Evolutionary conservation across 2,797 vertebrate genomes (phyloP), one percentile per base, ranked within the genome.

Genomic region (Huso huso): DNA sequence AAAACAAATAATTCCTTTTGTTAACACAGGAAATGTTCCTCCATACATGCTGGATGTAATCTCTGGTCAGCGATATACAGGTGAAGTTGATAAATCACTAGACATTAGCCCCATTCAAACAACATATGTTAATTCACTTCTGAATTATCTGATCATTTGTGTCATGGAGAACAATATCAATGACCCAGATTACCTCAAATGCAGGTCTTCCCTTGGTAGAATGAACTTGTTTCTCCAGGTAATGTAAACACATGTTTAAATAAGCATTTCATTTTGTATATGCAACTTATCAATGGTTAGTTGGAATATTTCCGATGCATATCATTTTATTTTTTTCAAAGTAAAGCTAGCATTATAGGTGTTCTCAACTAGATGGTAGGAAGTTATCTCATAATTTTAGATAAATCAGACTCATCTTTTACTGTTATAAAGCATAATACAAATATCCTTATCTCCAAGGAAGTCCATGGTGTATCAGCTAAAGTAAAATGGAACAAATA

Each of bases 91-190:
- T 89, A 84, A 88, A 89, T 89, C 79, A 82, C 76, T 74, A 77
- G 73, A 86, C 87, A 87, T 90, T 88, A 88, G 79, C 76, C 79
- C 75, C 81, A 74, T 88, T 88, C 83, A 84, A 85, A 90, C 86
- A 89, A 85, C 88, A 89, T 86, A 87, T 90, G 89, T 88, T 88
- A 86, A 89, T 87, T 86, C 82, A 81, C 79, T 87, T 85, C 79
- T 83, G 77, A 84, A 84, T 89, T 87, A 89, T 89, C 88, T 83
- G 78, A 86, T 88, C 86, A 86, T 88, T 87, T 88, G 78, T 87
- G 88, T 89, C 87, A 88, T 73, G 60, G 73, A 66, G 68, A 75
- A 69, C 79, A 84, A 88, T 88, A 88, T 90, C 86, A 87, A 89
- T 86, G 86, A 85, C 80, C 66, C 75, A 83, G 83, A 89, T 88